These are phyloP conservation scores for Hydropsyche tenuis DNA, from an alignment of 1,140 invertebrate species.

Conservation along the genomic window DNA sequence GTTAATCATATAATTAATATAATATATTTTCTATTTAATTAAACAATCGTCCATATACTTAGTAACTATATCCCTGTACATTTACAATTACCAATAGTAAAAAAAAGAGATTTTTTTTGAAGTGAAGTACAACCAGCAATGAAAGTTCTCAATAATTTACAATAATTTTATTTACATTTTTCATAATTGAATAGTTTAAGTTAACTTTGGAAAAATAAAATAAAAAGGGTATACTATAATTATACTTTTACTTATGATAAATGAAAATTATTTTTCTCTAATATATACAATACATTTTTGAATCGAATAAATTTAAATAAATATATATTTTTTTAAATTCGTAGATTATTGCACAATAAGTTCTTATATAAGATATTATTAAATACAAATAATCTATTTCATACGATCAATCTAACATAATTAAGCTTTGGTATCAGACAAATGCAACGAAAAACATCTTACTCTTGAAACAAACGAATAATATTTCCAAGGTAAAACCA, in stretches of 20 bases:
- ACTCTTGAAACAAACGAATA: too few relatives aligned
- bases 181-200: not conserved
- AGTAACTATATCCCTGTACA: slow-evolving; percentile 35
- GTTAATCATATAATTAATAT: slow-evolving; percentile 7
- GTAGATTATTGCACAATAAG: slow-evolving; percentile 31
- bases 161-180: not conserved
- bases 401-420: too few relatives aligned
- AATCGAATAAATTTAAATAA: slow-evolving; percentile 13
- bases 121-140: not conserved
- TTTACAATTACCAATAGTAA: slow-evolving; percentile 25
- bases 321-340: slow-evolving; percentile 32
- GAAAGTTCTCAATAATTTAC: too few relatives aligned
- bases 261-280: not conserved
- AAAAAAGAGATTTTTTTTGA: slow-evolving; percentile 3
- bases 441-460: too few relatives aligned
- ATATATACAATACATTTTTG: slow-evolving; percentile 16
- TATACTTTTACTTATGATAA: not conserved
- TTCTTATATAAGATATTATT: slow-evolving; percentile 13
- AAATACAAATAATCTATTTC: slow-evolving; percentile 12
- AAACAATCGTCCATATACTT: slow-evolving; percentile 12
- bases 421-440: too few relatives aligned
- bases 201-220: not conserved
- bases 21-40: not conserved
- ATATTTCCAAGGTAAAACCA: too few relatives aligned
- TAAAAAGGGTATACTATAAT: not conserved